phyloP scores from a whole-genome alignment of 2,888 invertebrate genomes.

The Branchipolynoe longqiensis region DNA sequence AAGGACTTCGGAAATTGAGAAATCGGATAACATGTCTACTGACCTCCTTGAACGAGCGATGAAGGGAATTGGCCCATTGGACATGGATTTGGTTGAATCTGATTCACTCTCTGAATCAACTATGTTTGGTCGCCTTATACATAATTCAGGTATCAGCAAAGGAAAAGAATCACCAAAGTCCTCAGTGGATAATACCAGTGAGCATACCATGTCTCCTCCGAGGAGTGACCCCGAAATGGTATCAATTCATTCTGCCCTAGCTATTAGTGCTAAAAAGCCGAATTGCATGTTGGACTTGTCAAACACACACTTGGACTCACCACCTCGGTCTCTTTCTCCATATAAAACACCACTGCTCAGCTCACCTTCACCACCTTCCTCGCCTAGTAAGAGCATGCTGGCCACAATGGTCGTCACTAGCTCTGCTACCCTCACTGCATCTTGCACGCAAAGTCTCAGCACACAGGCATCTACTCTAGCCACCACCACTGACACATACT shows the following conservation, averaged over 20 bases:
- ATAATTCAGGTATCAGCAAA: neutral
- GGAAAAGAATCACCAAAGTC: neutral
- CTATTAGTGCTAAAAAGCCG: neutral
- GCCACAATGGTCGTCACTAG: constrained; percentile 29
- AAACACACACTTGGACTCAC: constrained; percentile 15
- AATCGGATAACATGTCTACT: neutral
- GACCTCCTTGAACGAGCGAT: constrained; percentile 51
- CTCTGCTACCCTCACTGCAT: constrained; percentile 7
- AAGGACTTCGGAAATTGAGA: neutral
- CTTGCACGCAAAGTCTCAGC: constrained; percentile 15
- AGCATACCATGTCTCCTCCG: neutral
- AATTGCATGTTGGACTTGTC: constrained; percentile 6
- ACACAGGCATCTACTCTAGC: constrained; percentile 19
- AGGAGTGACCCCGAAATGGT: neutral
- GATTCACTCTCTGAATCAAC: constrained; percentile 20
- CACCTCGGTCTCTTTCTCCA: neutral
- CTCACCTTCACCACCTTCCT: neutral
- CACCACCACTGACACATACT: constrained; percentile 35
- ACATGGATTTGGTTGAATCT: constrained; percentile 47
- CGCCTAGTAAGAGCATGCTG: neutral
- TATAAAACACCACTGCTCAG: neutral
- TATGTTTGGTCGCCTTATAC: neutral
- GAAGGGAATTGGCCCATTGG: constrained; percentile 56
- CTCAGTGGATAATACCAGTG: neutral
- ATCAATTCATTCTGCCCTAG: neutral